These are phyloP conservation scores for Orientallactaga sibirica DNA, from an alignment of 2,797 vertebrate genomes.

Conservation along the genomic window DNA sequence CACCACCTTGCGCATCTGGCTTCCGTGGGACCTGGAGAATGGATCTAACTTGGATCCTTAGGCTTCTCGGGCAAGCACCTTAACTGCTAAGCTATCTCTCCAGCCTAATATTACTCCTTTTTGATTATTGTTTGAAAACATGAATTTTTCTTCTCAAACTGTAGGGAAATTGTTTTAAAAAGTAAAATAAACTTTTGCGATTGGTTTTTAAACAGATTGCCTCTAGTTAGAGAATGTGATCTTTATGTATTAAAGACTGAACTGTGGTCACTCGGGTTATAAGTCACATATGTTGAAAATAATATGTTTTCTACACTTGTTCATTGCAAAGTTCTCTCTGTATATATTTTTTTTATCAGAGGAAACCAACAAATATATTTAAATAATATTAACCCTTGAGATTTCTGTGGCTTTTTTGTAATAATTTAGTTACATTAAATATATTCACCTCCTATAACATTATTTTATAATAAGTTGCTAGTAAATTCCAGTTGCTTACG, in stretches of 20 bases:
- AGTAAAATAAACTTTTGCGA: constrained; percentile 39
- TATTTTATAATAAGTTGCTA: not conserved
- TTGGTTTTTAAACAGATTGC: constrained; percentile 41
- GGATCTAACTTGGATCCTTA: too few relatives aligned
- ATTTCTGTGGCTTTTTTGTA: not conserved
- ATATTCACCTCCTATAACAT: not conserved
- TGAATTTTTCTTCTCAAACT: constrained; percentile 15
- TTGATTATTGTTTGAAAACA: constrained; percentile 23
- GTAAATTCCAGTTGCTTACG: not conserved
- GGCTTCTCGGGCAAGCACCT: too few relatives aligned
- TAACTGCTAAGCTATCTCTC: too few relatives aligned
- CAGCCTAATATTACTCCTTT: not conserved
- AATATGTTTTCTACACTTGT: not conserved
- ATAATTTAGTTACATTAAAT: not conserved
- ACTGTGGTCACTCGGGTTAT: not conserved
- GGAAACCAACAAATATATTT: not conserved
- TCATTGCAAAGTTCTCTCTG: not conserved
- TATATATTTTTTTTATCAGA: not conserved
- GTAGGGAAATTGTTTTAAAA: not conserved
- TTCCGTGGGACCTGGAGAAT: too few relatives aligned
- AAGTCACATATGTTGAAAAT: constrained; percentile 2
- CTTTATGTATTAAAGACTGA: constrained; percentile 23
- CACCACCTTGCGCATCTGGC: too few relatives aligned
- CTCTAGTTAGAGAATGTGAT: not conserved
- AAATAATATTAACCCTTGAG: not conserved